Base-by-base conservation (phyloP, 2,888 invertebrate genomes). In the Synanthedon vespiformis region DNA sequence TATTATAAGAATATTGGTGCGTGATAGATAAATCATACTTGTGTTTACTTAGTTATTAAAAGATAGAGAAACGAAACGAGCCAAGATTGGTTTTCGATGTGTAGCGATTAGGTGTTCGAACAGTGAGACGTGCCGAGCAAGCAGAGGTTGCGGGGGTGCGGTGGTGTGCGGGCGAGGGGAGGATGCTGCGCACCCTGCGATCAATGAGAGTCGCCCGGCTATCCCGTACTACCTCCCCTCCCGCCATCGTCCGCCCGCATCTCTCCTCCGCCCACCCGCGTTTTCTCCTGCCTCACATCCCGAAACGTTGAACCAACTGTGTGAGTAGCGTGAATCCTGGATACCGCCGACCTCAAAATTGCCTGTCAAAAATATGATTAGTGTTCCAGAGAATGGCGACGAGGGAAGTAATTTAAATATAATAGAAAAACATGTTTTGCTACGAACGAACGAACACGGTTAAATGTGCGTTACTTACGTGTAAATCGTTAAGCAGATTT, bases 181-280 rank as follows among this genome's bases (percentile, higher is more conserved):
- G 52, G 78, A 76, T 74, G 76, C 76, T 78, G 77, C 75, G 80
- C 76, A 72, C 67, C 62, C 61, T 62, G 72, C 85, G 86, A 87
- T 87, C 86, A 86, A 87, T 87, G 86, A 86, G 78, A 67, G 71
- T 64, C 70, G 72, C 68, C 69, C 68, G 63, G 68, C 65, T 65
- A 67, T 59, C 64, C 62, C 63, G 65, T 59, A 63, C 59, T 53
- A 58, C 65, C 58, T 70, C 69, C 70, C 67, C 59, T 63, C 62
- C 61, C 61, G 55, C 61, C 62, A 55, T 57, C 60, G 34, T 10
- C 34, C 34, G 2, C 34, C 34, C 34, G 34, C 34, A 59, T 62
- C 60, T 55, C 63, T 51, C 62, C 60, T 60, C 63, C 57, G 54
- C 56, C 56, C 51, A 18, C 54, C 51, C 53, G 53, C 18, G 12